Percentiles rank a stretch among this genome's conserved stretches.
phyloP scores from a whole-genome alignment of 1,140 invertebrate genomes.

The Xylocopa sonorina region DNA sequence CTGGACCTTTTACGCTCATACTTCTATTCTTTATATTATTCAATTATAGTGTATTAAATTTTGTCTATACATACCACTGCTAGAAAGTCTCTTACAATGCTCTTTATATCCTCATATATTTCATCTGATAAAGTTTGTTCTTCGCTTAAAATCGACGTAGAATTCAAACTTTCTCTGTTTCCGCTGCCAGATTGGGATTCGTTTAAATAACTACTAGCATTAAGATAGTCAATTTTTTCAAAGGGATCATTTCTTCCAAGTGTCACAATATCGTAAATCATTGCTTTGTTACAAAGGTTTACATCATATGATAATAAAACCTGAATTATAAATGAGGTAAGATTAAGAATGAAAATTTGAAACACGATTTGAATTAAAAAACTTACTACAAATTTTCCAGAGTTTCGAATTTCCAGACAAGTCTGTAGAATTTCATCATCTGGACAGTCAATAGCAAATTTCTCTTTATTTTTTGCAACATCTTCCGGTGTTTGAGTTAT shows the following conservation, averaged over 20 bases:
- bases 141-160: conserved; percentile 25
- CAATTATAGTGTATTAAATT: background rate
- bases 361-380: background rate
- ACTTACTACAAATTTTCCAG: conserved; percentile 68
- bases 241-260: conserved; percentile 71
- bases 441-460: conserved; percentile 71
- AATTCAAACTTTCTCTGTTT: conserved; percentile 2
- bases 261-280: conserved; percentile 72
- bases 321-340: conserved; percentile 57
- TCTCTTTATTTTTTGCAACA: conserved; percentile 70
- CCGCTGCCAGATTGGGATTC: conserved; percentile 29
- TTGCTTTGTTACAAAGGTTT: conserved; percentile 79
- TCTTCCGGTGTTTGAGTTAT: conserved; percentile 76
- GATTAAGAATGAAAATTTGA: background rate
- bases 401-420: conserved; percentile 75
- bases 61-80: conserved; percentile 61
- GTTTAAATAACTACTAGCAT: conserved; percentile 18
- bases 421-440: conserved; percentile 80
- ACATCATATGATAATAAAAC: conserved; percentile 78
- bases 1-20: no score
- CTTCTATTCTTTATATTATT: background rate
- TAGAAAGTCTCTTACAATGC: conserved; percentile 66
- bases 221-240: conserved; percentile 72
- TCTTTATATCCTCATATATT: conserved; percentile 69
- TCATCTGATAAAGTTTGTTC: conserved; percentile 70